Evolutionary conservation across 2,888 invertebrate genomes (phyloP).

Genomic region (Byasa hedistus): DNA sequence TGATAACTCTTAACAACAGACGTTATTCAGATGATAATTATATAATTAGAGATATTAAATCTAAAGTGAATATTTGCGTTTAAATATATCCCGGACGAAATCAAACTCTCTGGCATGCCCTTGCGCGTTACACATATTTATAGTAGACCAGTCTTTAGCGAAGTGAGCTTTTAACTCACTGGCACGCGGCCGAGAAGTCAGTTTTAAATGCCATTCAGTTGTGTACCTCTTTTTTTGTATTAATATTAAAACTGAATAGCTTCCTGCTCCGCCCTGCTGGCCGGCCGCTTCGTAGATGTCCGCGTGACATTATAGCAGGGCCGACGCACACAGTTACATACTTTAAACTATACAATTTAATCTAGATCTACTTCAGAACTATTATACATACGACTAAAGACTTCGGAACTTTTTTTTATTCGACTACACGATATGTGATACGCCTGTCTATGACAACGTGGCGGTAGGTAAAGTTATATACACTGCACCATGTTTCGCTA

Average conservation of each 20-base stretch:
- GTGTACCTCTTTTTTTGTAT: conserved; percentile 49
- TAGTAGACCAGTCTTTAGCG: not conserved
- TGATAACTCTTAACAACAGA: too few species aligned
- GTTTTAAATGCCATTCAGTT: conserved; percentile 50
- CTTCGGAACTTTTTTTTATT: too few species aligned
- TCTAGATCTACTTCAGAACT: not conserved
- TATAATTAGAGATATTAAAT: too few species aligned
- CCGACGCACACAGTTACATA: conserved; percentile 22
- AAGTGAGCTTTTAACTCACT: conserved; percentile 4
- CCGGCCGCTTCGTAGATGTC: conserved; percentile 39
- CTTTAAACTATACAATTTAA: conserved; percentile 2
- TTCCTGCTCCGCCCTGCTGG: conserved; percentile 65
- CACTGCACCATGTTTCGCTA: too few species aligned
- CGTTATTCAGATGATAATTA: too few species aligned
- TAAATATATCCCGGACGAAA: too few species aligned
- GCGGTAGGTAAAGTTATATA: too few species aligned
- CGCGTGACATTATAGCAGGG: conserved; percentile 36
- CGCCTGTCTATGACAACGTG: too few species aligned
- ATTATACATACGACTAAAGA: too few species aligned
- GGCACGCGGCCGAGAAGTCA: conserved; percentile 14
- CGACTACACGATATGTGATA: too few species aligned
- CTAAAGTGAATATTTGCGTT: too few species aligned
- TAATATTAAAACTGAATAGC: conserved; percentile 34
- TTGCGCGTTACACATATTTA: not conserved
- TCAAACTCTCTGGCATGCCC: too few species aligned